Percentiles rank a stretch among this genome's conserved stretches.
phyloP scores from a whole-genome alignment of 2,113 vertebrate species.

The Salvelinus fontinalis region DNA sequence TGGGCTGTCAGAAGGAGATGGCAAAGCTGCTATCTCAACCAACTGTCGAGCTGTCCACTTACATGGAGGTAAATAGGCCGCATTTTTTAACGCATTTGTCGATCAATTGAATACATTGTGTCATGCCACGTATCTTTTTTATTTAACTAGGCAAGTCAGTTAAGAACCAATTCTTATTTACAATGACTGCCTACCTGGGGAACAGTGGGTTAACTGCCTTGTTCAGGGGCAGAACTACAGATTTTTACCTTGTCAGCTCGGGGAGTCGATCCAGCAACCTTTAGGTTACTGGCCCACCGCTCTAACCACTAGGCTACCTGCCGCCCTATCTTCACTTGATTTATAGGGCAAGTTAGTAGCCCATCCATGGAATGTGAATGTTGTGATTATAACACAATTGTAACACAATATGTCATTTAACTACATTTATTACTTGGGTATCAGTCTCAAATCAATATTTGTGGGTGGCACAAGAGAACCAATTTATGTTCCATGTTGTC shows the following conservation, averaged over 20 bases:
- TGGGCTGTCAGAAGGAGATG: constrained; percentile 81
- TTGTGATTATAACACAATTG: too few species aligned
- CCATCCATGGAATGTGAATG: neutral
- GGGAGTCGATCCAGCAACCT: too few species aligned
- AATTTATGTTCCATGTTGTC: neutral
- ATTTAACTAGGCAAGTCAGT: too few species aligned
- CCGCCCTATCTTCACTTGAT: too few species aligned
- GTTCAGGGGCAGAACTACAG: too few species aligned
- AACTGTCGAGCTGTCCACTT: constrained; percentile 83
- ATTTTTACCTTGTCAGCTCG: too few species aligned
- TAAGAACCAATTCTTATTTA: too few species aligned
- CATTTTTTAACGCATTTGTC: neutral
- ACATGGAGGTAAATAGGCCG: constrained; percentile 80
- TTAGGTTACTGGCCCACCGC: too few species aligned
- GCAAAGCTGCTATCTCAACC: constrained; percentile 85
- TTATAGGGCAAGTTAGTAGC: too few species aligned
- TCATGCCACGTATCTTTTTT: neutral
- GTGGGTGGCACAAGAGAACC: neutral
- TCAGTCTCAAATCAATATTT: neutral
- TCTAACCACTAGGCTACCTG: too few species aligned
- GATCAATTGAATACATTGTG: neutral
- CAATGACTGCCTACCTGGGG: too few species aligned
- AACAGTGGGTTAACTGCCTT: too few species aligned
- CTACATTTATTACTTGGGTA: neutral
- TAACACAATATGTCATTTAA: neutral